A percentile compares a stretch with the other conserved stretches of the same genome.
Evolutionary conservation across 1,140 invertebrate species (phyloP).

Genomic region (Telenomus remus): DNA sequence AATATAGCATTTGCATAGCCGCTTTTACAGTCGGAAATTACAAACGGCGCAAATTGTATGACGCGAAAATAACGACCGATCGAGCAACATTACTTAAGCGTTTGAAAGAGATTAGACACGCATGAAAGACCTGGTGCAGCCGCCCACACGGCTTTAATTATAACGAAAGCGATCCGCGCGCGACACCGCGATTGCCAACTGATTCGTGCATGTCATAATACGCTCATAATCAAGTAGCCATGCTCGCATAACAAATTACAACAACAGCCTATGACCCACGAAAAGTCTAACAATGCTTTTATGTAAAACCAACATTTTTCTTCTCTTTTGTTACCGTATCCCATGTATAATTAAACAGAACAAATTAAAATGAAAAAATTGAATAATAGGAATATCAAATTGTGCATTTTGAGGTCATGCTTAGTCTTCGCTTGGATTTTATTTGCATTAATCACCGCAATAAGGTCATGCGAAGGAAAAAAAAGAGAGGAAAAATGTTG

Average conservation of each 20-base stretch:
- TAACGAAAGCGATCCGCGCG: slow-evolving; percentile 49
- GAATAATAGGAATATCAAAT: too few relatives aligned
- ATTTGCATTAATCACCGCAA: slow-evolving; percentile 16
- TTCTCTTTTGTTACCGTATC: too few relatives aligned
- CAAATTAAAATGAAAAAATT: too few relatives aligned
- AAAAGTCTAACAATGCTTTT: slow-evolving; percentile 38
- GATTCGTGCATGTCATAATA: slow-evolving; percentile 41
- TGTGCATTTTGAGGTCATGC: too few relatives aligned
- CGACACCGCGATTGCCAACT: slow-evolving; percentile 42
- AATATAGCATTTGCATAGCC: slow-evolving; percentile 21
- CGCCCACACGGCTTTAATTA: slow-evolving; percentile 55
- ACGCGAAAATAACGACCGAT: slow-evolving; percentile 42
- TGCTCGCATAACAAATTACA: slow-evolving; percentile 3
- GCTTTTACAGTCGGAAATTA: slow-evolving; percentile 23
- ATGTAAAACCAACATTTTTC: slow-evolving; percentile 20
- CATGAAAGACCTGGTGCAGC: slow-evolving; percentile 50
- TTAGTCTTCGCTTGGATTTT: background rate
- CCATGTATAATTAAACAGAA: too few relatives aligned
- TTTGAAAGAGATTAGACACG: slow-evolving; percentile 57
- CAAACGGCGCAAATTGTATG: slow-evolving; percentile 42
- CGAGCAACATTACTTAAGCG: slow-evolving; percentile 45
- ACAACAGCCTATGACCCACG: slow-evolving; percentile 8
- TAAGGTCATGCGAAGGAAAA: slow-evolving; percentile 9
- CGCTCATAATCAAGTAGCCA: slow-evolving; percentile 45
- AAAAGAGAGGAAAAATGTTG: slow-evolving; percentile 4